These are phyloP conservation scores for Dermatemys mawii DNA, from an alignment of 2,113 vertebrate species.

Conservation along the genomic window DNA sequence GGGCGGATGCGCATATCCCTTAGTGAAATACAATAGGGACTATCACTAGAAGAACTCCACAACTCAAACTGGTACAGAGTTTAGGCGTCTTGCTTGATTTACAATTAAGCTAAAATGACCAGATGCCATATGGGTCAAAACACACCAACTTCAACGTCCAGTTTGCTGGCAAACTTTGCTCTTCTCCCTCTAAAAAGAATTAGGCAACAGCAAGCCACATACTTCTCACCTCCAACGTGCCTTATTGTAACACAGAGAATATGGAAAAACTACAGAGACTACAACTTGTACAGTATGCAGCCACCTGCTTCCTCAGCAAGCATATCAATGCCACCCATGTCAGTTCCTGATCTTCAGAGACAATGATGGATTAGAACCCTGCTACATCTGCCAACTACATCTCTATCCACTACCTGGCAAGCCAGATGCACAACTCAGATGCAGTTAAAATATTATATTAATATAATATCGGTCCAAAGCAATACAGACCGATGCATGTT, in stretches of 20 bases:
- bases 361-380: rapidly evolving
- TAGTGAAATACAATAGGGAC: neutral
- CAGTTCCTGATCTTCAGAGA: too few species aligned
- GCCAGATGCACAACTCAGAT: rapidly evolving
- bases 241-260: neutral
- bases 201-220: neutral
- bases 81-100: too few species aligned
- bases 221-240: neutral
- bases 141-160: too few species aligned
- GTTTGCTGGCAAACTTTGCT: too few species aligned
- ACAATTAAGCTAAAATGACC: too few species aligned
- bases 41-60: neutral
- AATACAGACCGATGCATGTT: too few species aligned
- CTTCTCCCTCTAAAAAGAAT: too few species aligned
- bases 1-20: neutral
- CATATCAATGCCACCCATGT: too few species aligned
- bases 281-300: rapidly evolving
- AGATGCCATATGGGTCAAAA: too few species aligned
- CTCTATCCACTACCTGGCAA: neutral
- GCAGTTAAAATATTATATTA: too few species aligned
- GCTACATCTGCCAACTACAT: rapidly evolving
- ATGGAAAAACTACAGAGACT: neutral
- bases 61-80: too few species aligned
- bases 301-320: neutral
- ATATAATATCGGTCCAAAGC: too few species aligned